Percentiles rank a stretch among this genome's conserved stretches.
These are phyloP conservation scores for Channa striata DNA, from an alignment of 2,797 vertebrate species.

Conservation along the genomic window DNA sequence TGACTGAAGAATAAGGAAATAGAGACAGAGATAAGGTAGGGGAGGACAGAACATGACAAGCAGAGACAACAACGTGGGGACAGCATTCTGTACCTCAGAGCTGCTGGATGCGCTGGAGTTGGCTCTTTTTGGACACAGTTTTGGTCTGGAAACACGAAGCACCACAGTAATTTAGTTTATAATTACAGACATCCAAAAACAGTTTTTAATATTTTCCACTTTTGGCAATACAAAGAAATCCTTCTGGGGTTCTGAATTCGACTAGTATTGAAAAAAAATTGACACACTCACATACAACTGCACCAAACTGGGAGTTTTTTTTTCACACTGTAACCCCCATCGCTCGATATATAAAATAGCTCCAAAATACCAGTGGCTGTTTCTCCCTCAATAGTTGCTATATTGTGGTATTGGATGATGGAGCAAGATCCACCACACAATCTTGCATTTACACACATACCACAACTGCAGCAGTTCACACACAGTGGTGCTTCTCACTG, in stretches of 20 bases:
- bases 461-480: constrained; percentile 30
- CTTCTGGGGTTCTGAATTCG: constrained; percentile 39
- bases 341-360: constrained; percentile 40
- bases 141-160: constrained; percentile 80
- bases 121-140: constrained; percentile 84
- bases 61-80: constrained; percentile 7
- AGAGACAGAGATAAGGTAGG: constrained; percentile 9
- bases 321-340: constrained; percentile 45
- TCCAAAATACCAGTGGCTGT: constrained; percentile 51
- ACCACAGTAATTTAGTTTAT: constrained; percentile 58
- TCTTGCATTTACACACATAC: constrained; percentile 42
- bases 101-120: constrained; percentile 78
- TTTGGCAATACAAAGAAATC: constrained; percentile 21
- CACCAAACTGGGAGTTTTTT: constrained; percentile 36
- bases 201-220: constrained; percentile 34
- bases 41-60: background rate
- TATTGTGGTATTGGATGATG: constrained; percentile 54
- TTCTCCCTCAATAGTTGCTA: constrained; percentile 42
- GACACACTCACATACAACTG: constrained; percentile 36
- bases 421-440: constrained; percentile 32
- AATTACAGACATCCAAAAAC: constrained; percentile 53
- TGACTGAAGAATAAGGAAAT: constrained; percentile 33
- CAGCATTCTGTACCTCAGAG: constrained; percentile 80
- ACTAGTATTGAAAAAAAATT: constrained; percentile 57
- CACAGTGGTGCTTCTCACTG: constrained; percentile 18